Evolutionary conservation across 2,888 invertebrate species (phyloP).

Genomic region (Mamestra brassicae): DNA sequence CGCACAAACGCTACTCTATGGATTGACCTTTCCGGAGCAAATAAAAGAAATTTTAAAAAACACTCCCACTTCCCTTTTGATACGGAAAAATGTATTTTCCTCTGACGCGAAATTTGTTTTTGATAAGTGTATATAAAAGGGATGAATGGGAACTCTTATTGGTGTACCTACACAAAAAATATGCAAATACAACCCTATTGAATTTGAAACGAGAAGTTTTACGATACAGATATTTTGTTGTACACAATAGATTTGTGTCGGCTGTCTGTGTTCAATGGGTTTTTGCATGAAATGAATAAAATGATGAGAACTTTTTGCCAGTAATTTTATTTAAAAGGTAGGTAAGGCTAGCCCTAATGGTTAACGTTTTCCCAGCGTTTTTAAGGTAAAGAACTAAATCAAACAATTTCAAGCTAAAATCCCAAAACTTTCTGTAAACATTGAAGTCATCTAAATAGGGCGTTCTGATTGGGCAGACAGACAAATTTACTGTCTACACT

Average conservation of each 20-base stretch:
- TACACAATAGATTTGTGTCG: conserved; percentile 55
- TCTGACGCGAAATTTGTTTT: conserved; percentile 59
- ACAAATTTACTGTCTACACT: conserved; percentile 30
- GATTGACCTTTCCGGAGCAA: conserved; percentile 68
- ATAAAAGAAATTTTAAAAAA: conserved; percentile 44
- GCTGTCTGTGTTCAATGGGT: conserved; percentile 24
- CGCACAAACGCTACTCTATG: conserved; percentile 34
- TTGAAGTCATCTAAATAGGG: neutral
- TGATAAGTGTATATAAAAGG: conserved; percentile 58
- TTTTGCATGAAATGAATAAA: conserved; percentile 35
- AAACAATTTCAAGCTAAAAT: neutral
- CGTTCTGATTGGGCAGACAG: conserved; percentile 16
- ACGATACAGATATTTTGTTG: conserved; percentile 64
- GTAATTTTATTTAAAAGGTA: conserved; percentile 15
- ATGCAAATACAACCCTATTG: conserved; percentile 61
- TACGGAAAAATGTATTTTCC: conserved; percentile 48
- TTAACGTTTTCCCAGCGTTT: neutral
- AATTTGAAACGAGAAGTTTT: conserved; percentile 61
- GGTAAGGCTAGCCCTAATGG: neutral
- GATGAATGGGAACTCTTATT: conserved; percentile 60
- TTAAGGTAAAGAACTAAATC: neutral
- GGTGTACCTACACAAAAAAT: conserved; percentile 49
- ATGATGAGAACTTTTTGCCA: conserved; percentile 13
- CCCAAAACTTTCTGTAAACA: neutral
- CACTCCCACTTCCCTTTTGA: conserved; percentile 34